Conservation (phyloP, 2,888 invertebrate genomes). For the Caenorhabditis sp. region DNA sequence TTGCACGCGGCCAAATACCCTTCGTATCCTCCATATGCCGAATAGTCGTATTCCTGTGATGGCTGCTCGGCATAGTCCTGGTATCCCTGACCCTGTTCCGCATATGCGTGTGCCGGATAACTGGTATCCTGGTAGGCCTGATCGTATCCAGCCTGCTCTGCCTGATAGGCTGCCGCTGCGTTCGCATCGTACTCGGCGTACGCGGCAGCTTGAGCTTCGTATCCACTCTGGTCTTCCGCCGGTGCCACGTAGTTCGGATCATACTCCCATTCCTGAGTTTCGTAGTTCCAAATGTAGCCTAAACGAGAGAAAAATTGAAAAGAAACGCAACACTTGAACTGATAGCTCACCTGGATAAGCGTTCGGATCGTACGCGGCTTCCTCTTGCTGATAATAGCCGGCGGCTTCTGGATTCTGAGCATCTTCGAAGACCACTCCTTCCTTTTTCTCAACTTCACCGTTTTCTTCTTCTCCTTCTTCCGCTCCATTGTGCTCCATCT, state of each 20-base stretch:
- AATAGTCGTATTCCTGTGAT: slow-evolving; percentile 59
- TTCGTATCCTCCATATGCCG: slow-evolving; percentile 59
- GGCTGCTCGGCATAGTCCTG: neutral
- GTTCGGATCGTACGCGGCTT: slow-evolving; percentile 56
- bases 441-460: no score
- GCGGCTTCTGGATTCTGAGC: neutral
- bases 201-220: slow-evolving; percentile 38
- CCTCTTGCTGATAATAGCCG: slow-evolving; percentile 16
- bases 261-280: slow-evolving; percentile 66
- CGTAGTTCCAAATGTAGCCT: slow-evolving; percentile 71
- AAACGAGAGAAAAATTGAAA: slow-evolving; percentile 6
- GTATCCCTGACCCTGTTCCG: slow-evolving; percentile 20
- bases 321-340: no score
- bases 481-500: no score
- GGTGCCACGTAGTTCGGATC: slow-evolving; percentile 65
- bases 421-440: neutral
- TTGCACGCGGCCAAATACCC: slow-evolving; percentile 52
- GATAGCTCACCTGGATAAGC: slow-evolving; percentile 64
- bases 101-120: slow-evolving; percentile 18
- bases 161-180: slow-evolving; percentile 25
- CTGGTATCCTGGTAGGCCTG: slow-evolving; percentile 16
- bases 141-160: slow-evolving; percentile 57
- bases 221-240: slow-evolving; percentile 6
- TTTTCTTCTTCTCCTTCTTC: slow-evolving; percentile 15
- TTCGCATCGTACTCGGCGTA: slow-evolving; percentile 56